Base-by-base conservation (phyloP, 2,113 vertebrate species). In the Nanger granti region DNA sequence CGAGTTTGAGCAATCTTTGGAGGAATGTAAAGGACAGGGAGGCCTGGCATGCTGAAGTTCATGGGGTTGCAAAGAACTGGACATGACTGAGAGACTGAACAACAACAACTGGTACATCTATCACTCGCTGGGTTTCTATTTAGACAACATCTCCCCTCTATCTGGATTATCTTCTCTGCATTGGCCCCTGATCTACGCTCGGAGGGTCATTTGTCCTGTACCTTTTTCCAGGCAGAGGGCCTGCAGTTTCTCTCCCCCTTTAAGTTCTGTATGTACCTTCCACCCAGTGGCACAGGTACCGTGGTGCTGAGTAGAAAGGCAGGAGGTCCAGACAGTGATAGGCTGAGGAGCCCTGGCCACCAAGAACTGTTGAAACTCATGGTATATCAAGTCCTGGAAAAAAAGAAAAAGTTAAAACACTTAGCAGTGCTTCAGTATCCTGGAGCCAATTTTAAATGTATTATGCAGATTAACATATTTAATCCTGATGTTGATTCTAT, bases 251-350 rank as follows among this genome's bases (percentile, higher is more conserved):
- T n/a, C 10, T 54, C 12, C 8, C 7, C 34, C 59, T 4, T 1
- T 55, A n/a, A 64, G 24, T 47, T 47, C 44, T 14, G 5, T 4
- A 7, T 1, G 13, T 7, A 2, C 44, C 11, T 26, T 47, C 59
- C 4, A 2, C 41, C 5, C 37, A 5, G 57, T 26, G 31, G 59
- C 1, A 0, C 2, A 3, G 37, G 64, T 2, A 7, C 49, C 13
- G 2, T 12, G 28, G 15, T 6, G 44, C 26, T 3, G 24, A 8
- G 73, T 4, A 34, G 83, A 66, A 44, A 83, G 3, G 13, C 34
- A n/a, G 47, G 10, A 22, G n/a, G 24, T 6, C 15, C 47, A 12
- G 69, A 49, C 4, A 8, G 82, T 54, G 41, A 9, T 1, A 1
- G 34, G 28, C 34, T 28, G 34, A 34, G n/a, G 12, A 2, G 11